Evolutionary conservation across 2,888 invertebrate genomes (phyloP).

Genomic region (Bombyx huttoni): DNA sequence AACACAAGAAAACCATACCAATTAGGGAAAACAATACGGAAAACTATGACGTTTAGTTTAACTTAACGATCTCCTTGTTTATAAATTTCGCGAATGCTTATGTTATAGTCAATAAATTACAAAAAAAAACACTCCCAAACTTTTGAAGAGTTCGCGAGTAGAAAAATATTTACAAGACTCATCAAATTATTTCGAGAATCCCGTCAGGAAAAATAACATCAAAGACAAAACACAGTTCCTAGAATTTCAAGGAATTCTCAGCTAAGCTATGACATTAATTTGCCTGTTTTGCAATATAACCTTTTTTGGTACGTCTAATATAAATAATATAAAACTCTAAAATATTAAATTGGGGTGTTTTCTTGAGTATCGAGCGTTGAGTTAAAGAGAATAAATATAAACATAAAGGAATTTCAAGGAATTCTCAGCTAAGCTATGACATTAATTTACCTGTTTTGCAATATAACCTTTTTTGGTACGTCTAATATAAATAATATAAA

Average conservation of each 20-base stretch:
- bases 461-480: too few species aligned
- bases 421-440: not conserved
- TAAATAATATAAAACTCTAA: too few species aligned
- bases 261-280: not conserved
- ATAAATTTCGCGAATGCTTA: not conserved
- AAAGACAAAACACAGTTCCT: conserved; percentile 18
- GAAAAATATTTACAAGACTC: conserved; percentile 18
- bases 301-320: too few species aligned
- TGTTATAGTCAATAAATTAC: conserved; percentile 2
- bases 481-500: too few species aligned
- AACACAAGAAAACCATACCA: too few species aligned
- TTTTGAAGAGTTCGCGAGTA: conserved; percentile 7
- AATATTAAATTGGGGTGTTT: too few species aligned
- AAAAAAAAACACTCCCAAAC: conserved; percentile 6
- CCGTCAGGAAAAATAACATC: conserved; percentile 10
- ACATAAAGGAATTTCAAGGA: conserved; percentile 13
- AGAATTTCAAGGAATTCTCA: conserved; percentile 11
- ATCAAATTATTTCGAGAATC: conserved; percentile 6
- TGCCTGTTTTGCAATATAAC: too few species aligned
- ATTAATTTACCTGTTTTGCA: not conserved
- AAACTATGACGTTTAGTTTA: too few species aligned
- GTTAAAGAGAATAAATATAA: too few species aligned
- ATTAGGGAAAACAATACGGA: too few species aligned
- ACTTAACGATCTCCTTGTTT: too few species aligned
- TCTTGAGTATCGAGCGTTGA: too few species aligned